phyloP scores from a whole-genome alignment of 2,797 vertebrate genomes.

The Florisuga fusca region DNA sequence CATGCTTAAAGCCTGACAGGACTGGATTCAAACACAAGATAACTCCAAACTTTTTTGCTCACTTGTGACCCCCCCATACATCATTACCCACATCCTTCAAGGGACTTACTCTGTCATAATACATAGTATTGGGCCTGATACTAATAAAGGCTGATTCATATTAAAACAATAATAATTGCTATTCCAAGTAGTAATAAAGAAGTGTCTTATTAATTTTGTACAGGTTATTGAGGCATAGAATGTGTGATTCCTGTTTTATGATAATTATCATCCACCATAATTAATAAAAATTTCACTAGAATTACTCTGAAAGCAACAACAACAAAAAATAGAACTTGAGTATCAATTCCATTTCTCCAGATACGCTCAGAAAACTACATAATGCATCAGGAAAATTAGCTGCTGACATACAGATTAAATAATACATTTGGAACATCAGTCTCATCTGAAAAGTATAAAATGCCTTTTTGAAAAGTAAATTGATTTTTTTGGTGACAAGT shows the following conservation, averaged over 20 bases:
- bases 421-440: background rate
- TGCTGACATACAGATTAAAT: background rate
- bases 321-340: background rate
- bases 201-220: background rate
- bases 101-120: background rate
- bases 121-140: background rate
- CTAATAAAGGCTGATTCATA: background rate
- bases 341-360: background rate
- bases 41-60: background rate
- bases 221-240: background rate
- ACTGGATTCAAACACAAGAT: background rate
- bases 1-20: background rate
- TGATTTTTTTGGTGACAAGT: background rate
- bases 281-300: background rate
- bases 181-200: background rate
- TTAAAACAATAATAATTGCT: background rate
- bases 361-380: background rate
- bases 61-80: background rate
- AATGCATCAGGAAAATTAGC: background rate
- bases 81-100: background rate
- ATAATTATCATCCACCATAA: background rate
- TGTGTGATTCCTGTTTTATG: background rate
- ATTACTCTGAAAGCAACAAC: background rate
- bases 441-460: constrained; percentile 28
- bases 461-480: background rate